Evolutionary conservation across 2,888 invertebrate genomes (phyloP).

Genomic region (Chrysodeixis includens): DNA sequence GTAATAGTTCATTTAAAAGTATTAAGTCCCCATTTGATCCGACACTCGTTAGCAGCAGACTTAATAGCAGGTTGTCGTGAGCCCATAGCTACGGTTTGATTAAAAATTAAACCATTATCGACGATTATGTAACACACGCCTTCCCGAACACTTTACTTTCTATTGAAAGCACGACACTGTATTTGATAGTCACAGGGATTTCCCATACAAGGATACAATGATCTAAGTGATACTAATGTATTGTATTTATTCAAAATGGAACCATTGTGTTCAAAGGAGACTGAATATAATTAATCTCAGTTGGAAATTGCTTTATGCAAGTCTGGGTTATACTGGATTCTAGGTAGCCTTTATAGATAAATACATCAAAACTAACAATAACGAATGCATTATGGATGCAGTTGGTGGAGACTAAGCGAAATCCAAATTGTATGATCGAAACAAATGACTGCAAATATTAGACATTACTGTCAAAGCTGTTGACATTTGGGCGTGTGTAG

Average conservation of each 20-base stretch:
- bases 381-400: background rate
- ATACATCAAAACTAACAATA: background rate
- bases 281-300: constrained; percentile 25
- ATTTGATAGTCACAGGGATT: constrained; percentile 31
- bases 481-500: constrained; percentile 63
- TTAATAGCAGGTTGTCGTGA: constrained; percentile 73
- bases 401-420: constrained; percentile 1
- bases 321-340: background rate
- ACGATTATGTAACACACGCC: constrained; percentile 61
- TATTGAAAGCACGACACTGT: constrained; percentile 38
- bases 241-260: constrained; percentile 38
- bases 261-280: constrained; percentile 36
- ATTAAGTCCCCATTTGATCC: constrained; percentile 44
- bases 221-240: constrained; percentile 26
- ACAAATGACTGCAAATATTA: constrained; percentile 42
- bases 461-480: constrained; percentile 60
- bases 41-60: constrained; percentile 46
- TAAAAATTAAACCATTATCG: constrained; percentile 76
- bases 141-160: constrained; percentile 43
- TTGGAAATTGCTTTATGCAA: constrained; percentile 25
- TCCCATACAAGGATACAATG: constrained; percentile 36
- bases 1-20: constrained; percentile 50
- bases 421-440: constrained; percentile 25
- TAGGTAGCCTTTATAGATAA: background rate
- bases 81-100: constrained; percentile 61